Conservation (phyloP, 2,113 vertebrate genomes). For the Alectura lathami region DNA sequence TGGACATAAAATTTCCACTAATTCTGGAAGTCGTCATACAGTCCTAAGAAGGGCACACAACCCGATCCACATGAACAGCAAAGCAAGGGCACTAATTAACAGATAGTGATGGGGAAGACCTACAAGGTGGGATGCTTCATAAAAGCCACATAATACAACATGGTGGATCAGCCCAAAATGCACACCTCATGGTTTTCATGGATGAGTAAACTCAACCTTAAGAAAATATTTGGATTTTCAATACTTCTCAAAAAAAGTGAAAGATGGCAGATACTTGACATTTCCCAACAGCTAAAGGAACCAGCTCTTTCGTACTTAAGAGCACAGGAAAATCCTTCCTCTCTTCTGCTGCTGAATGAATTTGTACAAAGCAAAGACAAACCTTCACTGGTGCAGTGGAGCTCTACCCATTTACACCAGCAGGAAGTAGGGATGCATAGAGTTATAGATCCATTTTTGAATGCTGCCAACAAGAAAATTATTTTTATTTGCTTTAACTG, state of each 20-base stretch:
- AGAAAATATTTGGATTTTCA: background rate
- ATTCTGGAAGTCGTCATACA: background rate
- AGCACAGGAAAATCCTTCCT: background rate
- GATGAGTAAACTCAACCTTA: background rate
- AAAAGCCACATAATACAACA: background rate
- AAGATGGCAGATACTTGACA: background rate
- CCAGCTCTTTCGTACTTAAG: background rate
- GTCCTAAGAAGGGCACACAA: background rate
- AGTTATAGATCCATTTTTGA: background rate
- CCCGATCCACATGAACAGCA: background rate
- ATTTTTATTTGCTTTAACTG: background rate
- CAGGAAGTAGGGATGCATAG: background rate
- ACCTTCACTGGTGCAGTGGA: background rate
- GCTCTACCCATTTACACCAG: background rate
- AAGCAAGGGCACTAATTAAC: background rate
- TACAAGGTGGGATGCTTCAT: background rate
- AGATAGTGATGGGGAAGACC: background rate
- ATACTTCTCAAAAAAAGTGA: background rate
- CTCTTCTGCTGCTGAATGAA: background rate
- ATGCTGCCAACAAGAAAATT: background rate
- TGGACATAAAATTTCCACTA: background rate
- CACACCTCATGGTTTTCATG: background rate
- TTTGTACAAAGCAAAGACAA: background rate
- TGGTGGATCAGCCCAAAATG: rapidly evolving
- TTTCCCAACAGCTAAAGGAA: background rate